Evolutionary conservation across 2,888 invertebrate genomes (phyloP).

Genomic region (Gandaritis pyraliata): DNA sequence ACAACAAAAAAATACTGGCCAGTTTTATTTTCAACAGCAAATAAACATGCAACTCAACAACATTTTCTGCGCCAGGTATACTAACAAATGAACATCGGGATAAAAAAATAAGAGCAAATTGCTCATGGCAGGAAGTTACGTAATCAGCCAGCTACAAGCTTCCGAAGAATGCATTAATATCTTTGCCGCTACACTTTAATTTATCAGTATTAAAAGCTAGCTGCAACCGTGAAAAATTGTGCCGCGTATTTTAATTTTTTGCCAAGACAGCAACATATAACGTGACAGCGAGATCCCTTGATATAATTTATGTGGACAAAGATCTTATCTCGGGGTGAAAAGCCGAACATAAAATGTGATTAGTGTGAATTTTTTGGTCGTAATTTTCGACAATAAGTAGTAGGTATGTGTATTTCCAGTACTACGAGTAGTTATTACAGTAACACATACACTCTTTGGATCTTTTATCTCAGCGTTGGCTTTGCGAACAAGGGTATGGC

Average conservation of each 20-base stretch:
- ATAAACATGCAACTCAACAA: not conserved
- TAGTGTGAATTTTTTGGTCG: not conserved
- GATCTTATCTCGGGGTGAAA: slow-evolving; percentile 15
- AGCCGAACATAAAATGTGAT: slow-evolving; percentile 7
- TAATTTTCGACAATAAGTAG: not conserved
- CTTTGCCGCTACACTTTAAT: slow-evolving; percentile 52
- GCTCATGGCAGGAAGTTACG: slow-evolving; percentile 31
- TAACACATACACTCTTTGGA: too few species aligned
- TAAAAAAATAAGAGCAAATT: slow-evolving; percentile 26
- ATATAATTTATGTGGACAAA: slow-evolving; percentile 30
- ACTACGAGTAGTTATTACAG: too few species aligned
- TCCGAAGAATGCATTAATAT: slow-evolving; percentile 54
- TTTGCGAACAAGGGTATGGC: too few species aligned
- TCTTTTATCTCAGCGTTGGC: too few species aligned
- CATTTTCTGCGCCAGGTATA: not conserved
- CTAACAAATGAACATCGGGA: not conserved
- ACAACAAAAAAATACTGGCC: too few species aligned
- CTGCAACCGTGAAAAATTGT: slow-evolving; percentile 55
- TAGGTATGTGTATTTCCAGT: too few species aligned
- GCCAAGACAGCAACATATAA: slow-evolving; percentile 24
- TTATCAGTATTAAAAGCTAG: slow-evolving; percentile 58
- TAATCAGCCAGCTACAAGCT: slow-evolving; percentile 40
- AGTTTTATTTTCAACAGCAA: too few species aligned
- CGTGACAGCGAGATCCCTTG: slow-evolving; percentile 28
- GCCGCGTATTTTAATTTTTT: slow-evolving; percentile 37